Conservation (phyloP, 2,888 invertebrate genomes). For the Apamea crenata region DNA sequence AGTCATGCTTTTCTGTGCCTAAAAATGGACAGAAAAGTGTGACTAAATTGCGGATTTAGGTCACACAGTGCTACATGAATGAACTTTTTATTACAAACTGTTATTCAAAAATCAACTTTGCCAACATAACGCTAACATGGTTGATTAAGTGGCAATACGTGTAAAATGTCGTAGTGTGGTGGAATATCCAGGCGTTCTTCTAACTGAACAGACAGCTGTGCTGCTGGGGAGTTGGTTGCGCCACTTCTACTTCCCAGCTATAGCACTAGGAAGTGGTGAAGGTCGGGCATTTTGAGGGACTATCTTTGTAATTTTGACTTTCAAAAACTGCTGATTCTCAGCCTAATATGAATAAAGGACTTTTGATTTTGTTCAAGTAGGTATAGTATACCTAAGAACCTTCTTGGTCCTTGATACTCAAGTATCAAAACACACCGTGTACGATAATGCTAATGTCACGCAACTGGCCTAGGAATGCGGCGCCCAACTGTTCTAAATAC, state of each 20-base stretch:
- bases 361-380: not conserved
- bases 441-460: slow-evolving; percentile 60
- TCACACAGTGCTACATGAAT: not conserved
- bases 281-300: no score
- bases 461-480: slow-evolving; percentile 60
- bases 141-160: not conserved
- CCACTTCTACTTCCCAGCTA: not conserved
- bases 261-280: not conserved
- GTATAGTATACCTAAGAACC: slow-evolving; percentile 2
- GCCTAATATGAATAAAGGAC: not conserved
- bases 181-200: not conserved
- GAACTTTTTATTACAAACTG: not conserved
- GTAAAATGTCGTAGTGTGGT: not conserved
- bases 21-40: no score
- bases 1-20: no score
- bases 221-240: not conserved
- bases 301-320: not conserved
- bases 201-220: not conserved
- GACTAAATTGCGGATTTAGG: not conserved
- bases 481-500: slow-evolving; percentile 59
- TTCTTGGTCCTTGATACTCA: slow-evolving; percentile 34
- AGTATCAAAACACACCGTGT: slow-evolving; percentile 46
- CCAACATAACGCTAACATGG: not conserved
- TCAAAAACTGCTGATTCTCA: not conserved
- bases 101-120: not conserved